Base-by-base conservation (phyloP, 2,113 vertebrate genomes). In the Dunckerocampus dactyliophorus region DNA sequence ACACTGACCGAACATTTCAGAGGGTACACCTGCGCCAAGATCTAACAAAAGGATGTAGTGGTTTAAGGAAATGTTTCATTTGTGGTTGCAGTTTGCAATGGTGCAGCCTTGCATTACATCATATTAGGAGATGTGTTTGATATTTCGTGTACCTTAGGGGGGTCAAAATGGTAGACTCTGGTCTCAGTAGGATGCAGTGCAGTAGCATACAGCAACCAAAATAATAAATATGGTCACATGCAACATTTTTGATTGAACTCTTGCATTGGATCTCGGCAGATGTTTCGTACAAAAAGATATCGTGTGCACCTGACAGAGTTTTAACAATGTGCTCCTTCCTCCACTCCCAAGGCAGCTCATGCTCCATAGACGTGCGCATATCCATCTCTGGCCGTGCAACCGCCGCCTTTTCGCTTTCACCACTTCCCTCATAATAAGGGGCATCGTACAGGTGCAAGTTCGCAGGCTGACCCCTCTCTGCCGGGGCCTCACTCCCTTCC, bases 271-370 rank as follows among this genome's bases (percentile, higher is more conserved):
- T 34, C 4, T 34, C 4, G 3, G 31, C 7, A 34, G 31, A 34
- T 34, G 31, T 34, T 49, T 20, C 47, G 5, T 20, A 16, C 13
- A 15, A 14, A 28, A 52, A 52, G 8, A 31, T 15, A 12, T 12
- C 19, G 28, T 20, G 3, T n/a, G 57, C 89, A 95, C 94, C 94
- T 76, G 95, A 93, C 43, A 95, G 88, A 0, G 92, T 92, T 57
- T 89, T 91, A 2, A 91, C 90, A 0, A 94, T 91, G 37, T 93
- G 92, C 67, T 95, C 93, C 77, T 93, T 94, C 87, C 91, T 95
- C 93, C 93, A 93, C 73, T 95, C 94, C 94, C 94, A 95, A 0
- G 31, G 31, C 31, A 8, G 31, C 31, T 34, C 31, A 8, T 34
- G 6, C 31, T 34, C 31, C 31, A 34, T 34, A 8, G 31, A 34